Base-by-base conservation (phyloP, 2,797 vertebrate genomes). In the Rhabdomys pumilio region DNA sequence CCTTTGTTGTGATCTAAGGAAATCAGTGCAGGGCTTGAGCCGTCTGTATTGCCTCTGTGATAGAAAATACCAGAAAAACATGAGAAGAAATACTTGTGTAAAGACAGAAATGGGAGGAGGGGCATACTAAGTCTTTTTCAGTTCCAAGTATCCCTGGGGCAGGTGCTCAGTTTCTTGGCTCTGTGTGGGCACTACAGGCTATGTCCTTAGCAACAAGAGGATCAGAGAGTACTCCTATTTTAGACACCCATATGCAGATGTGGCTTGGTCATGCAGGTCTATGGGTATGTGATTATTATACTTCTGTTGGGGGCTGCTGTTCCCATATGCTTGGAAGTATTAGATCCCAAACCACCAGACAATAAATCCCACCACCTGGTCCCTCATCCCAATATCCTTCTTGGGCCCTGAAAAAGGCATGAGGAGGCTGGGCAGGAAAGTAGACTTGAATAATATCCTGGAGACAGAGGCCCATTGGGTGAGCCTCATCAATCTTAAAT, bases 1-100 rank as follows among this genome's bases (percentile, higher is more conserved):
- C 20, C 86, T 93, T 91, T 47, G 75, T 12, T 73, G 83, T 87
- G 89, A 84, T 67, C 61, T 87, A 26, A 50, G 44, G 20, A 41
- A 11, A 15, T 24, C 22, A 0, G 89, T 24, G 9, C 8, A 47
- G 69, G 53, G 22, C 53, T 76, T 9, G 50, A 1, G 14, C 50
- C 38, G 6, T 15, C 24, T 44, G 9, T 77, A 15, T 34, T 65
- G 67, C 29, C 57, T 89, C 91, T 91, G 38, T 50, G 57, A 63
- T 38, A 22, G 76, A 89, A 67, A 31, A 12, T 69, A 22, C 57
- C 7, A 69, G 1, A 89, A 86, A 50, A 67, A 41, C 76, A 59
- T 8, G 44, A 89, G 72, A 34, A 73, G 20, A 17, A 31, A 47
- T 1, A 0, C 22, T 80, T 6, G 13, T 34, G 15, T 11, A 50